Conservation (phyloP, 2,797 vertebrate genomes). For the Peromyscus aztecus region DNA sequence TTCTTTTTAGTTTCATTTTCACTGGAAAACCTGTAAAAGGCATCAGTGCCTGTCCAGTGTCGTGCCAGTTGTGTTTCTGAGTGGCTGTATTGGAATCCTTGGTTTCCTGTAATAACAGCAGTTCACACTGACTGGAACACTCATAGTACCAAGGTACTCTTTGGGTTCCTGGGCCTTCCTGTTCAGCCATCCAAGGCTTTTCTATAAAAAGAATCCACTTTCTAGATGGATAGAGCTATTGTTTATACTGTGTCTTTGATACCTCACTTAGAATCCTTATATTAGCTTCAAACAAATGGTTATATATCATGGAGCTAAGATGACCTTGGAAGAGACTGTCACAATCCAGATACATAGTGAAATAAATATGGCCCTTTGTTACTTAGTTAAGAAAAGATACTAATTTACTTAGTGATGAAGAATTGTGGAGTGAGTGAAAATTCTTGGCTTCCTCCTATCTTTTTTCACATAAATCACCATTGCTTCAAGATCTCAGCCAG, state of each 20-base stretch:
- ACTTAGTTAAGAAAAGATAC: conserved; percentile 31
- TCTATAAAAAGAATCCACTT: neutral
- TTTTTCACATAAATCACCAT: conserved; percentile 49
- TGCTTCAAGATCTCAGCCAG: conserved; percentile 20
- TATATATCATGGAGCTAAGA: neutral
- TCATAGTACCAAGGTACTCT: neutral
- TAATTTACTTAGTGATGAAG: conserved; percentile 48
- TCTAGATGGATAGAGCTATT: neutral
- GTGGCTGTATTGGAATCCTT: rapidly evolving
- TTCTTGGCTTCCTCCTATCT: conserved; percentile 36
- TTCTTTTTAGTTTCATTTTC: neutral
- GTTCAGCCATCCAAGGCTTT: neutral
- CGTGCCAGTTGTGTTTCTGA: neutral
- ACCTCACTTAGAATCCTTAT: neutral
- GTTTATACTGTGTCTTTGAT: neutral
- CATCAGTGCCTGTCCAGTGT: neutral
- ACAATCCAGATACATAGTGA: neutral
- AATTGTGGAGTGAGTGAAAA: neutral
- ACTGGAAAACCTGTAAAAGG: neutral
- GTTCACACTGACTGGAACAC: neutral
- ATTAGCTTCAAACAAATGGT: neutral
- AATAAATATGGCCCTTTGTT: conserved; percentile 39
- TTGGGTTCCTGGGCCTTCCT: neutral
- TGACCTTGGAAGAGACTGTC: conserved; percentile 33
- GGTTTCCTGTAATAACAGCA: rapidly evolving